These are phyloP conservation scores for Poeciliopsis paucimaculata DNA, from an alignment of 2,797 vertebrate genomes.

Conservation along the genomic window DNA sequence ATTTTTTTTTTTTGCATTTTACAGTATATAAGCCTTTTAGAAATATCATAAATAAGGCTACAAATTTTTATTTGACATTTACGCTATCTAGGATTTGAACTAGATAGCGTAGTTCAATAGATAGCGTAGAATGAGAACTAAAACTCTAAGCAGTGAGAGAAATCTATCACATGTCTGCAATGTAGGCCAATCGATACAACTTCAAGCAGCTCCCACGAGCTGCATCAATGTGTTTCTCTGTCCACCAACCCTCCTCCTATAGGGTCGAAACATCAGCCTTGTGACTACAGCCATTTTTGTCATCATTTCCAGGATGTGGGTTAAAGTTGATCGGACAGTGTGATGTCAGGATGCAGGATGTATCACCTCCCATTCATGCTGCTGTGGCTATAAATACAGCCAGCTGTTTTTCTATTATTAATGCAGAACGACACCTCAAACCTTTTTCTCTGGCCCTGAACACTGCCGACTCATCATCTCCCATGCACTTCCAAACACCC, in stretches of 20 bases:
- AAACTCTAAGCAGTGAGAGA: slow-evolving; percentile 7
- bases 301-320: slow-evolving; percentile 2
- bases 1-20: no score
- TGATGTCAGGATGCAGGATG: slow-evolving; percentile 24
- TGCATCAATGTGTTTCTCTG: not conserved
- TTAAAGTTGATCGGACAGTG: slow-evolving; percentile 59
- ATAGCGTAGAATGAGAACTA: not conserved
- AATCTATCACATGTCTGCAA: slow-evolving; percentile 28
- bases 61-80: no score
- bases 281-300: not conserved
- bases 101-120: no score
- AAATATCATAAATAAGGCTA: no score
- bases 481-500: slow-evolving; percentile 67
- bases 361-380: slow-evolving; percentile 61
- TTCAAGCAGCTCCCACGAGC: slow-evolving; percentile 55
- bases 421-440: slow-evolving; percentile 73
- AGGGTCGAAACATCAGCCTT: slow-evolving; percentile 17
- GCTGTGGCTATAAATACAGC: slow-evolving; percentile 79
- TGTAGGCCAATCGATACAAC: slow-evolving; percentile 72
- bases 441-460: slow-evolving; percentile 42
- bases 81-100: not conserved
- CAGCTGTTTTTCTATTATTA: slow-evolving; percentile 86
- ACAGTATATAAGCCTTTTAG: no score
- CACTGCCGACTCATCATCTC: slow-evolving; percentile 63
- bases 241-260: not conserved